phyloP scores from a whole-genome alignment of 2,797 vertebrate species.

The Champsocephalus esox region DNA sequence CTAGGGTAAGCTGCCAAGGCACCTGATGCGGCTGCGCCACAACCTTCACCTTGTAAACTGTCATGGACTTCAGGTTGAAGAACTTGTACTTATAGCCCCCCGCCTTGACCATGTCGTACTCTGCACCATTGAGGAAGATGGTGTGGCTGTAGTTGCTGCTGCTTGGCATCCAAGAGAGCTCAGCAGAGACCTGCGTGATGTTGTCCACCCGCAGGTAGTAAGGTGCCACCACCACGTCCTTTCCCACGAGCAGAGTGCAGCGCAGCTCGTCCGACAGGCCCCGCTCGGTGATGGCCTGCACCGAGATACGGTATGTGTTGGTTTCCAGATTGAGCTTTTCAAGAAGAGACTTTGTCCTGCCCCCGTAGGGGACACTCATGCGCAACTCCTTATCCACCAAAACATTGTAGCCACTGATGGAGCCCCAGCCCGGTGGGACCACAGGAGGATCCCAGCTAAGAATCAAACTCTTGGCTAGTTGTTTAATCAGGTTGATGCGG shows the following conservation, averaged over 20 bases:
- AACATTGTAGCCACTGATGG: constrained; percentile 94
- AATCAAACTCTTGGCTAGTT: constrained; percentile 98
- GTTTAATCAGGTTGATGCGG: constrained; percentile 97
- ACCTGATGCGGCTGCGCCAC: constrained; percentile 97
- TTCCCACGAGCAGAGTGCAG: constrained; percentile 95
- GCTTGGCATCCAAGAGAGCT: constrained; percentile 96
- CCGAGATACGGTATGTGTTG: constrained; percentile 92
- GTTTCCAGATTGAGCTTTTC: constrained; percentile 94
- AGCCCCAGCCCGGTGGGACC: constrained; percentile 93
- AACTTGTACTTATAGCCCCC: constrained; percentile 94
- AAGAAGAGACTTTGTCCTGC: constrained; percentile 93
- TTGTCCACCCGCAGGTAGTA: constrained; percentile 92
- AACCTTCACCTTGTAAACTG: constrained; percentile 93
- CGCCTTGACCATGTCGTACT: constrained; percentile 93
- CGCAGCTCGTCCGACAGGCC: constrained; percentile 93
- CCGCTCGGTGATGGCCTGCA: constrained; percentile 93
- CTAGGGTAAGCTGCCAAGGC: constrained; percentile 97
- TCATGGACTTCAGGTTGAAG: constrained; percentile 93
- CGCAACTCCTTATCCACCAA: constrained; percentile 94
- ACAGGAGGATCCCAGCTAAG: constrained; percentile 97
- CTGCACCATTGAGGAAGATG: constrained; percentile 95
- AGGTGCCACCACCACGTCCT: constrained; percentile 95
- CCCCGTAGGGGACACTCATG: constrained; percentile 89
- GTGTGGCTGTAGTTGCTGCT: constrained; percentile 98
- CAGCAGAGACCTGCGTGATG: constrained; percentile 91